Evolutionary conservation across 2,797 vertebrate genomes (phyloP), one percentile per base, ranked within the genome.

Genomic region (Vultur gryphus): DNA sequence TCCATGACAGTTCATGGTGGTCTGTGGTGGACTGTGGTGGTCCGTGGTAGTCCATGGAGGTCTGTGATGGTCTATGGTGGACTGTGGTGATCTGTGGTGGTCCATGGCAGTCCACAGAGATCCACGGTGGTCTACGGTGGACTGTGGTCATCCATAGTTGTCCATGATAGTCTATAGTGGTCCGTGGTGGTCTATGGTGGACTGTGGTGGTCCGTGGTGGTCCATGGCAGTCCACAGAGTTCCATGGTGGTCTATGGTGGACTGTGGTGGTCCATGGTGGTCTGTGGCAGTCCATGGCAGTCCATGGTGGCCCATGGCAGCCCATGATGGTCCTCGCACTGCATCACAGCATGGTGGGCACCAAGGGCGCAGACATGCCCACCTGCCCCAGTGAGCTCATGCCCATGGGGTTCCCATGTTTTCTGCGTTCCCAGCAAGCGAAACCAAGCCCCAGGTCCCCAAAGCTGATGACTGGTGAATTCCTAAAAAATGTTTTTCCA

Each of bases 361-460:
- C 28, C 2, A 4, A 54, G 16, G 29, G 5, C 24, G 66, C 16
- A 87, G 43, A 18, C 3, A 0, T 37, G 18, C 37, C 29, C 2
- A 0, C 16, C 26, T 70, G 29, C 7, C 9, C 12, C 2, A 4
- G 4, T 7, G 24, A 37, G 5, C 23, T 80, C 16, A 18, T 2
- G 5, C 3, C 7, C 11, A 12, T 28, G 31, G 55, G 8, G 11
- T 44, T 67, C 37, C 41, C 31, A 4, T 18, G 7, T 83, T 77
- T 87, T 67, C 69, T 5, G 18, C 2, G 12, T 48, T 78, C 43
- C 24, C 33, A 43, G n/a, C 59, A 84, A 52, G 21, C 1, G 7
- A 31, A 84, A 59, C 16, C 13, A 33, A 87, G 20, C 4, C 8
- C 3, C 20, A 12, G 5, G n/a, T 75, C 66, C n/a, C 31, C 54